A percentile compares a stretch with the other conserved stretches of the same genome.
phyloP scores from a whole-genome alignment of 2,797 vertebrate species.

The Mergus octosetaceus region DNA sequence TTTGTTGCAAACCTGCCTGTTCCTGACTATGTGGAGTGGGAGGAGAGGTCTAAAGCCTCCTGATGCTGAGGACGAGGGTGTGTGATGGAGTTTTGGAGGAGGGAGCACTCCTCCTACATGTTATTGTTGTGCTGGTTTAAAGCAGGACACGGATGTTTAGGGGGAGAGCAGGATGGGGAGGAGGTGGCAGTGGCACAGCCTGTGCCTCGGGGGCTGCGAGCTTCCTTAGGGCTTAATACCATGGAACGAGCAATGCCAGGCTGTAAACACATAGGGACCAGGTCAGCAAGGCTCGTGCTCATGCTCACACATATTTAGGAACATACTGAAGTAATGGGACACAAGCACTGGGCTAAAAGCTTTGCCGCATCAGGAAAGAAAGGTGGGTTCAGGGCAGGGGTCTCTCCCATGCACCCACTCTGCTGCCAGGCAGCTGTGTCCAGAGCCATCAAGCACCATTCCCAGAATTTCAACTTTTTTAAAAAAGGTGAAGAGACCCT shows the following conservation, averaged over 20 bases:
- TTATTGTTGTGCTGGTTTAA: not conserved
- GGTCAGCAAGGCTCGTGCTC: not conserved
- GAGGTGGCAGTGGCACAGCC: not conserved
- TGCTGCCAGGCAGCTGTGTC: not conserved
- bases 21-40: not conserved
- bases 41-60: not conserved
- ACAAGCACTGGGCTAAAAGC: not conserved
- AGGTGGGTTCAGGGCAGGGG: not conserved
- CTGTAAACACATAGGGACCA: not conserved
- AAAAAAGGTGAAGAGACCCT: not conserved
- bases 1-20: not conserved
- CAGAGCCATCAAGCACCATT: not conserved
- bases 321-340: not conserved
- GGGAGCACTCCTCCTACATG: not conserved
- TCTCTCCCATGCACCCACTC: not conserved
- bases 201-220: not conserved
- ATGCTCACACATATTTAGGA: not conserved
- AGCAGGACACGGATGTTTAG: not conserved
- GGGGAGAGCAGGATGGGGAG: not conserved
- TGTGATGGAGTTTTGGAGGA: not conserved
- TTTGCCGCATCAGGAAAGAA: not conserved
- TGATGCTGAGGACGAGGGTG: not conserved
- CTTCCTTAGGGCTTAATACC: not conserved
- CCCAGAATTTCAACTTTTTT: slow-evolving; percentile 15
- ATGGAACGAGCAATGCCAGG: not conserved